phyloP scores from a whole-genome alignment of 2,113 vertebrate species.

The Hippocampus guttulatus region DNA sequence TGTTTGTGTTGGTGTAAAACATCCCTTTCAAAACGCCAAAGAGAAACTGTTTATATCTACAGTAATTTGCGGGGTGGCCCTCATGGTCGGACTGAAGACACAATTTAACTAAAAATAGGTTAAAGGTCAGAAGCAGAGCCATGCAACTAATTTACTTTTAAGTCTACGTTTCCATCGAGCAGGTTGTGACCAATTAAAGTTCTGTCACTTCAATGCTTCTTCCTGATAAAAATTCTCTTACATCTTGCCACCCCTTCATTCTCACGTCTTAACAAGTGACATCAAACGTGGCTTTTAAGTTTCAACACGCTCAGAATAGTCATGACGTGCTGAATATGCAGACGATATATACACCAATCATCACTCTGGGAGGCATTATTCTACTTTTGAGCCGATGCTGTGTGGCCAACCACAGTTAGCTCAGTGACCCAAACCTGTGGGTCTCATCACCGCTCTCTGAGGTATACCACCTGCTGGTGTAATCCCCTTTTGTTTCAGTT shows the following conservation, averaged over 20 bases:
- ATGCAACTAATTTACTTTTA: slow-evolving; percentile 2
- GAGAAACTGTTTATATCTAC: background rate
- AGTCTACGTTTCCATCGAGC: background rate
- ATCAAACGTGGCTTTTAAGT: slow-evolving; percentile 32
- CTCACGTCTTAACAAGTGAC: slow-evolving; percentile 17
- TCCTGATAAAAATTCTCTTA: slow-evolving; percentile 11
- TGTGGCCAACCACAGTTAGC: slow-evolving; percentile 17
- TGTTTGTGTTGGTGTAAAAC: background rate
- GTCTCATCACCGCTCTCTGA: slow-evolving; percentile 28
- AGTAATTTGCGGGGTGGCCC: background rate
- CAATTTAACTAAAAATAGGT: background rate
- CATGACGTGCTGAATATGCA: slow-evolving; percentile 26
- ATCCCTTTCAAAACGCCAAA: background rate
- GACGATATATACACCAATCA: slow-evolving; percentile 25
- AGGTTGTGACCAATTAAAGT: slow-evolving; percentile 17
- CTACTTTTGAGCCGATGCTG: slow-evolving; percentile 40
- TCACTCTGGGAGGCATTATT: slow-evolving; percentile 25
- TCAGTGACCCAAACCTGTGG: slow-evolving; percentile 41
- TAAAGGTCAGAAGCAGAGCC: background rate
- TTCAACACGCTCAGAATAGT: slow-evolving; percentile 30
- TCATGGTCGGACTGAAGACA: background rate
- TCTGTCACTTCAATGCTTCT: slow-evolving; percentile 3
- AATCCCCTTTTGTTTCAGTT: slow-evolving; percentile 21
- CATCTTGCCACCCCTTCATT: slow-evolving; percentile 14
- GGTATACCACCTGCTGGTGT: slow-evolving; percentile 8